These are phyloP conservation scores for Cuculus canorus DNA, from an alignment of 2,797 vertebrate species.

Conservation along the genomic window DNA sequence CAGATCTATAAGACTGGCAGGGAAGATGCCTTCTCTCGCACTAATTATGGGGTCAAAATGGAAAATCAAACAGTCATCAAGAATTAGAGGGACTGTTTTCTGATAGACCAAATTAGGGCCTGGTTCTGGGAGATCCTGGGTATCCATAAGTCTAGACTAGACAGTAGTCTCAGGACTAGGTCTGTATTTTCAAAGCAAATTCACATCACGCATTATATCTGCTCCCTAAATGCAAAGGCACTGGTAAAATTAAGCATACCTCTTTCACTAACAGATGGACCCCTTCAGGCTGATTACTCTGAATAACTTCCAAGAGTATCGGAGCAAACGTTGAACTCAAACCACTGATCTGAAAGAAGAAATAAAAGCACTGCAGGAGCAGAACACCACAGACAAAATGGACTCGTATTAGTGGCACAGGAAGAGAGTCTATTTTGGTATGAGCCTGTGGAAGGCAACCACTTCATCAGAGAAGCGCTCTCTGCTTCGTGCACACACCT, in stretches of 20 bases:
- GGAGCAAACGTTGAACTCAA: slow-evolving; percentile 81
- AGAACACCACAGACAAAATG: neutral
- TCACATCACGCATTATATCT: rapidly evolving
- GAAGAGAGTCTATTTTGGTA: neutral
- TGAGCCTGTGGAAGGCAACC: neutral
- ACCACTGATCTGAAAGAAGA: slow-evolving; percentile 78
- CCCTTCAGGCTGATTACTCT: slow-evolving; percentile 91
- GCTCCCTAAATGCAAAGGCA: neutral
- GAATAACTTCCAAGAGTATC: slow-evolving; percentile 85
- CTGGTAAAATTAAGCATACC: slow-evolving; percentile 69
- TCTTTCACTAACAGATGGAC: slow-evolving; percentile 84
- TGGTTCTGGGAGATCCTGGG: neutral
- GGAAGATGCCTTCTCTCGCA: neutral
- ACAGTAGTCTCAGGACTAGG: neutral
- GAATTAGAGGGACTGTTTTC: neutral
- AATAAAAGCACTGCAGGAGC: neutral
- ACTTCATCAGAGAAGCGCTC: neutral
- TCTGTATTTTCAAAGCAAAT: neutral
- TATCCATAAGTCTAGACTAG: rapidly evolving
- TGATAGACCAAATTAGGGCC: neutral
- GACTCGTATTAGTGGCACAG: neutral
- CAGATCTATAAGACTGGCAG: neutral
- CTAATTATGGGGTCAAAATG: neutral
- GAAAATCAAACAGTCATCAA: neutral
- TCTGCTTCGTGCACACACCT: rapidly evolving